phyloP scores from a whole-genome alignment of 35 echinoderm and acorn worm species.

The Lytechinus pictus region DNA sequence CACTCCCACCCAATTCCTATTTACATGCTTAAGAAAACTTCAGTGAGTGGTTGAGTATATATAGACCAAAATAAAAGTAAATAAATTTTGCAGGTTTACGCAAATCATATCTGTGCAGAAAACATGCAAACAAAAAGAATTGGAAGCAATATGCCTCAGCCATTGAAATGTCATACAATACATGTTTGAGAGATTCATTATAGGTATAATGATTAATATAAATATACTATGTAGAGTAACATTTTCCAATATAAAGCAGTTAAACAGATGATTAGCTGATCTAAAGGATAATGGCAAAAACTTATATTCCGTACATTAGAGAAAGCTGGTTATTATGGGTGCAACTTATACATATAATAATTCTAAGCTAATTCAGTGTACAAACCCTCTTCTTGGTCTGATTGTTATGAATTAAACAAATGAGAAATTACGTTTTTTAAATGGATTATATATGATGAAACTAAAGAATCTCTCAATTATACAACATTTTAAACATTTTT shows the following conservation, averaged over 20 bases:
- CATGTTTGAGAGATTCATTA: background rate
- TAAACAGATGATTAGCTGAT: no score
- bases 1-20: no score
- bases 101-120: background rate
- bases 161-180: background rate
- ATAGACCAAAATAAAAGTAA: background rate
- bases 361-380: background rate
- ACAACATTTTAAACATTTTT: no score
- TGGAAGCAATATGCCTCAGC: background rate
- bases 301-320: background rate
- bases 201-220: no score
- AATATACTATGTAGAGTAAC: no score
- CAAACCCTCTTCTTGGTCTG: constrained; percentile 8
- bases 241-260: background rate
- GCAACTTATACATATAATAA: background rate
- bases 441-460: background rate
- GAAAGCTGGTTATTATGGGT: background rate
- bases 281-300: background rate
- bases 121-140: background rate
- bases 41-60: background rate
- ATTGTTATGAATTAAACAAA: background rate
- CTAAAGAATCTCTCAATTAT: no score
- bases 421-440: background rate
- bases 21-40: background rate
- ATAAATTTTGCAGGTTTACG: background rate